Base-by-base conservation (phyloP, 2,797 vertebrate genomes). In the Notolabrus celidotus region DNA sequence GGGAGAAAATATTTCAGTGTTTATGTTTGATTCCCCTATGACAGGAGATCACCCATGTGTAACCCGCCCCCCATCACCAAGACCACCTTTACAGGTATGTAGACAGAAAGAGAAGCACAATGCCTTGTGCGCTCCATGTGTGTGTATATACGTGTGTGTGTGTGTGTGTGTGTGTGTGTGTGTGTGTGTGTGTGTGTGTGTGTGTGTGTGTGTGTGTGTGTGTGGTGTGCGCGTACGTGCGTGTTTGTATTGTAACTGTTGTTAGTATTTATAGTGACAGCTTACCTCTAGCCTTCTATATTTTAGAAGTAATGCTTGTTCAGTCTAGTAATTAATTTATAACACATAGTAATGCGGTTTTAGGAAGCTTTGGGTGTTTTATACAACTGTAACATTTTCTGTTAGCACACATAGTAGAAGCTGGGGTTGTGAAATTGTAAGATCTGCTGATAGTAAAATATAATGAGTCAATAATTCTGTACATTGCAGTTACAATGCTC, bases 11-110 rank as follows among this genome's bases (percentile, higher is more conserved):
- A 6, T 62, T 34, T 70, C 2, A 65, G 4, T 74, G 39, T 74
- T 11, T 62, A 41, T 75, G 27, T 56, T 77, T 85, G 31, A 74
- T 76, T 67, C 65, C 23, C 39, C 59, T 51, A 69, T 87, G 42
- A 82, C 85, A 99, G 97, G 90, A 94, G 98, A 93, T 99, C 98
- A 90, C 96, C 97, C 82, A 98, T 99, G 96, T 98, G 97, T 93
- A 99, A 98, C 85, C 97, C 96, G 88, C 95, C 97, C 53, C 96
- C 97, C 63, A 97, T 99, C 93, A 97, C 96, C 91, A 99, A 99
- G 95, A 95, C 97, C 91, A 95, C 95, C 87, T 96, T 99, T 86
- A 97, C 98, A 95, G 98, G 98, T 99, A 95, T 79, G 93, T 86
- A 7, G 1, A 59, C 41, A 53, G 59, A 10, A 11, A 19, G 4